phyloP scores from a whole-genome alignment of 1,140 invertebrate species.

The Anthonomus grandis region DNA sequence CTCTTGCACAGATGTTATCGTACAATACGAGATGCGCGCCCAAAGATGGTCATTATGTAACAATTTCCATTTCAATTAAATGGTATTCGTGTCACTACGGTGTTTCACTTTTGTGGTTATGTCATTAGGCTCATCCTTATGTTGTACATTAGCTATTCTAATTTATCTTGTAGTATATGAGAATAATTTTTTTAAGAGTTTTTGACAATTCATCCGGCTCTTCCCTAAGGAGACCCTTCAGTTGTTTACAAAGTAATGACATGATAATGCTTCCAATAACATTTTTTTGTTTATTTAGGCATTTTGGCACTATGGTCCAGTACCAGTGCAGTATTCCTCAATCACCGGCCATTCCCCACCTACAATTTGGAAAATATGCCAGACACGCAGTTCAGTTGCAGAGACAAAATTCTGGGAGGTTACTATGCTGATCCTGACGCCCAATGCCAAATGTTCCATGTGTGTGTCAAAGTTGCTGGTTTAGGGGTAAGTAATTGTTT shows the following conservation, averaged over 20 bases:
- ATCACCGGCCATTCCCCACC: slow-evolving; percentile 60
- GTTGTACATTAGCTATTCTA: neutral
- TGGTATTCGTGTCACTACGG: too few species aligned
- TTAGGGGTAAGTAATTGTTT: slow-evolving; percentile 65
- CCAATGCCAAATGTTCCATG: slow-evolving; percentile 89
- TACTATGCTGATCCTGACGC: slow-evolving; percentile 90
- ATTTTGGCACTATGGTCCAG: slow-evolving; percentile 35
- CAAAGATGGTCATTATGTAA: too few species aligned
- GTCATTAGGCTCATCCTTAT: neutral
- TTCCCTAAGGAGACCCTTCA: neutral
- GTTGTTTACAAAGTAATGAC: neutral
- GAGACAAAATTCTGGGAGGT: slow-evolving; percentile 82
- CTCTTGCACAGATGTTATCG: too few species aligned
- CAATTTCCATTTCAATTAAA: too few species aligned
- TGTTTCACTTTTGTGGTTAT: neutral
- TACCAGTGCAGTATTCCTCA: slow-evolving; percentile 40
- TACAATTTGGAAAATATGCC: slow-evolving; percentile 79
- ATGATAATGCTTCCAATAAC: neutral
- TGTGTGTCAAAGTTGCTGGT: slow-evolving; percentile 79
- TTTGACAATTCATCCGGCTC: neutral
- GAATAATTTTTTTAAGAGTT: neutral
- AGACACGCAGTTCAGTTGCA: slow-evolving; percentile 80
- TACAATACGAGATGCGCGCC: too few species aligned
- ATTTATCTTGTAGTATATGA: neutral
- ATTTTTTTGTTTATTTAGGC: slow-evolving; percentile 26